Evolutionary conservation across 2,888 invertebrate genomes (phyloP).

Genomic region (Argyresthia albistria): DNA sequence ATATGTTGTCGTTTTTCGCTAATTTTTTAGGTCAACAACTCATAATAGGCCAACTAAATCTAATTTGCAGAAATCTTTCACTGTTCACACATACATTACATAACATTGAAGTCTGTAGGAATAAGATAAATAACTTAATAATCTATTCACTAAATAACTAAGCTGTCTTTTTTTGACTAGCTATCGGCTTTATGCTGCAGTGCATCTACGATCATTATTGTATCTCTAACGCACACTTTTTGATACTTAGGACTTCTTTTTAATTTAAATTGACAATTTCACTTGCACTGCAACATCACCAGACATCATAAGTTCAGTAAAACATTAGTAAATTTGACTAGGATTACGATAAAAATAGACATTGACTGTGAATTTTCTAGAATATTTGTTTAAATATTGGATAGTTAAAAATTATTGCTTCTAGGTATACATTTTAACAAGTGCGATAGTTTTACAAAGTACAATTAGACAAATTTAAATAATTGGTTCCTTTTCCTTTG

Average conservation of each 20-base stretch:
- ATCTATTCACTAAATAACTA: not conserved
- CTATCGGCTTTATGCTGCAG: not conserved
- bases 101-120: not conserved
- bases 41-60: not conserved
- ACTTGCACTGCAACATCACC: not conserved
- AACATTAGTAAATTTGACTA: slow-evolving; percentile 36
- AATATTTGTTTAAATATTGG: slow-evolving; percentile 21
- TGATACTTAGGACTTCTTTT: no score
- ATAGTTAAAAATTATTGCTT: slow-evolving; percentile 50
- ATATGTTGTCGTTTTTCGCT: slow-evolving; percentile 41
- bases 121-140: not conserved
- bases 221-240: no score
- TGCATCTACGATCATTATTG: not conserved
- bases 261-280: not conserved
- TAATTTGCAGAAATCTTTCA: not conserved
- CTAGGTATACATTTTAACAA: slow-evolving; percentile 50
- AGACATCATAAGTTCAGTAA: slow-evolving; percentile 19
- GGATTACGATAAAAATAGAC: slow-evolving; percentile 45
- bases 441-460: slow-evolving; percentile 28
- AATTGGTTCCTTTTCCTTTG: slow-evolving; percentile 42
- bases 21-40: slow-evolving; percentile 10
- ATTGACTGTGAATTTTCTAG: slow-evolving; percentile 41
- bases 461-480: slow-evolving; percentile 24
- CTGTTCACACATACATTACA: not conserved
- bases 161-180: not conserved